Base-by-base conservation (phyloP, 2,888 invertebrate species). In the Thymelicus lineola region DNA sequence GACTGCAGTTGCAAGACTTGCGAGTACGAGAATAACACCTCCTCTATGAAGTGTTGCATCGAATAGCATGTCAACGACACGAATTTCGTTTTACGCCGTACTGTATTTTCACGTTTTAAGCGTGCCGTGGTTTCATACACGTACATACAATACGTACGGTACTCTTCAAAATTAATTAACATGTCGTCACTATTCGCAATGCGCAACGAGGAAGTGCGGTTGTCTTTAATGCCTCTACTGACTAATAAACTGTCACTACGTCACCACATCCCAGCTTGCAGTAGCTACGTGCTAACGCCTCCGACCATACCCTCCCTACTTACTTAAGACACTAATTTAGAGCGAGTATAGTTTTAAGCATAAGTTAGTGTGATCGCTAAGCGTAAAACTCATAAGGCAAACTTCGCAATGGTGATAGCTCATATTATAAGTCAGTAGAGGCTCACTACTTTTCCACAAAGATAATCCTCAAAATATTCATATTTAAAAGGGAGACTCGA, bases 201-300 rank as follows among this genome's bases (percentile, higher is more conserved):
- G 38, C 17, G 17, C 50, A 48, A 14, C n/a, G 35, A 42, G n/a
- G 35, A n/a, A n/a, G 36, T 12, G 50, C 17, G 50, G 35, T 48
- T 48, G 48, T 36, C 48, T 62, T 48, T 60, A 60, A 62, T 50
- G 50, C 3, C 48, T 38, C 48, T 17, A 28, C 50, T 50, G n/a
- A 62, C 48, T 48, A 62, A 62, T 42, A 50, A 62, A 36, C 35
- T 62, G 62, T 61, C 61, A 61, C 28, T 45, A 14, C 60, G 38
- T 15, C 15, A 10, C 59, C 59, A 38, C 42, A n/a, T 2, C n/a
- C n/a, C 7, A 7, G 20, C 45, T 28, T 20, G 45, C 35, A 3
- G 42, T 45, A 55, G 57, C 7, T 35, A 28, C 7, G 14, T 38
- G 12, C 12, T 12, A 10, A 6, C 9, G 17, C 3, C 4, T 2